Base-by-base conservation (phyloP, 2,113 vertebrate species). In the Ptyas mucosa region DNA sequence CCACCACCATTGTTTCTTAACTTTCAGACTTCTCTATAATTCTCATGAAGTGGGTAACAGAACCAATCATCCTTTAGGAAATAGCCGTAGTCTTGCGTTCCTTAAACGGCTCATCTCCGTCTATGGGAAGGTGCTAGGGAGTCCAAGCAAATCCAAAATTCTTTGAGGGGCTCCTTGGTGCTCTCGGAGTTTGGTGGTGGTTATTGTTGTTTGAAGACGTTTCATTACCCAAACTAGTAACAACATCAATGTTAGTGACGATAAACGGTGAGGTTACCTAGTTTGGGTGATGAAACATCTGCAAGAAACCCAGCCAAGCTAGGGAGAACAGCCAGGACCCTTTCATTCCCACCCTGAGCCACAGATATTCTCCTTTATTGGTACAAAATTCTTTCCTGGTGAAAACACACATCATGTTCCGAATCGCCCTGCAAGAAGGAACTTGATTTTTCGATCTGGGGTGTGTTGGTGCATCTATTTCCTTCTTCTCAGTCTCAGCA, bases 391-490 rank as follows among this genome's bases (percentile, higher is more conserved):
- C 95, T 94, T 95, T 95, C 94, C 90, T 26, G 93, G 93, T 92
- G 69, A 58, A 58, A 96, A 95, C 90, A 94, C 90, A 92, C 89
- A 43, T 46, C 61, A 93, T 93, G 93, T 89, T 94, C 91, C 93
- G 95, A 94, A 95, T 96, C 96, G 94, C 93, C 93, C 93, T 97
- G 95, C 97, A 97, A 97, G 97, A 97, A 97, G 94, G 95, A 95
- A 97, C 97, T 97, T 97, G 97, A 97, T 97, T 97, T 96, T 96
- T 90, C 93, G 95, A 94, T 94, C 88, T 90, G 94, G 91, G 88
- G 24, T 52, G 91, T 94, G 75, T 81, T 81, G 43, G 18, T 21
- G 97, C 93, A 24, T 18, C 34, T 5, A 53, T 61, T 39, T 89
- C 94, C 92, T 94, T 95, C 92, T 94, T 94, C 89, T 94, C 96